A percentile compares a stretch with the other conserved stretches of the same genome.
These are phyloP conservation scores for Hippocampus abdominalis DNA, from an alignment of 2,113 vertebrate genomes.

Conservation along the genomic window DNA sequence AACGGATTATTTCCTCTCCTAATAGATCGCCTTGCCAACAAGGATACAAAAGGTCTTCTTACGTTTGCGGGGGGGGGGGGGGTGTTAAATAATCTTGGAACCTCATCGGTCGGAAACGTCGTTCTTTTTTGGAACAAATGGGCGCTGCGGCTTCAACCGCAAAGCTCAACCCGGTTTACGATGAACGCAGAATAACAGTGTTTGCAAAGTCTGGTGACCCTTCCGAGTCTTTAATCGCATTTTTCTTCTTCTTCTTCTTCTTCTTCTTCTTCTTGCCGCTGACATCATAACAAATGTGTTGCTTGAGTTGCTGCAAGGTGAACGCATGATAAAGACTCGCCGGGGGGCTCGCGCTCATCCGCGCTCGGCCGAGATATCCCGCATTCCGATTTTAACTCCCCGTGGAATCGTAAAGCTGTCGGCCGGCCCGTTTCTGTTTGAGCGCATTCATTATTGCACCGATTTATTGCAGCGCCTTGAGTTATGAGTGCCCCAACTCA, in stretches of 20 bases:
- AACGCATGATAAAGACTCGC: neutral
- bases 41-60: neutral
- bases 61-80: no score
- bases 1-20: neutral
- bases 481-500: neutral
- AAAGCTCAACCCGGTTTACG: neutral
- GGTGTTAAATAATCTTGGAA: neutral
- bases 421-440: constrained; percentile 24
- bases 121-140: neutral
- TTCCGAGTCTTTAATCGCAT: neutral
- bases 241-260: neutral
- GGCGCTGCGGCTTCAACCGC: neutral
- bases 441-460: neutral
- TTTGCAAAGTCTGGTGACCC: neutral
- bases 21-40: neutral
- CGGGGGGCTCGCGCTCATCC: neutral
- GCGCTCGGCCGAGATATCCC: constrained; percentile 14
- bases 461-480: neutral
- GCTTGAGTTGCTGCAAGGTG: constrained; percentile 5
- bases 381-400: constrained; percentile 21
- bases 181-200: neutral
- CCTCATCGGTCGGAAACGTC: neutral
- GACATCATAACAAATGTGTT: constrained; percentile 8
- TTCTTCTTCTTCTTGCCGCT: neutral
- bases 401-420: constrained; percentile 27